A percentile compares a stretch with the other conserved stretches of the same genome.
phyloP scores from a whole-genome alignment of 2,888 invertebrate genomes.

The Torymus aiolomorphi region DNA sequence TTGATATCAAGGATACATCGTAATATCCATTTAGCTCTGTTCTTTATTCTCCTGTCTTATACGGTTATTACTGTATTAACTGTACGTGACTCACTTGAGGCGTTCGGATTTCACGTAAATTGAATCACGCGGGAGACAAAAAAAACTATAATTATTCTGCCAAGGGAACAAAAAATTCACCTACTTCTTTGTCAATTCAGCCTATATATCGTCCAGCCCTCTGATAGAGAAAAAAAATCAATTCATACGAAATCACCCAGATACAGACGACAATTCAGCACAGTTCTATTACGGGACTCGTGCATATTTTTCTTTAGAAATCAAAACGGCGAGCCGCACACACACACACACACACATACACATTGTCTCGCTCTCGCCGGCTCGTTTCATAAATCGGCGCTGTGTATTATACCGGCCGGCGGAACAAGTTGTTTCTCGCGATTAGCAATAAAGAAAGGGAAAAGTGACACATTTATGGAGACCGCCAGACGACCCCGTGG shows the following conservation, averaged over 20 bases:
- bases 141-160: background rate
- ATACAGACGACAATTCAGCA: background rate
- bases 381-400: conserved; percentile 38
- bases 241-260: background rate
- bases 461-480: conserved; percentile 53
- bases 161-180: conserved; percentile 23
- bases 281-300: background rate
- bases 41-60: no score
- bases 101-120: background rate
- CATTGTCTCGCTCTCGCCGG: background rate
- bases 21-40: no score
- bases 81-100: background rate
- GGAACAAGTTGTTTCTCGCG: conserved; percentile 9
- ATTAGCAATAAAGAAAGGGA: conserved; percentile 54
- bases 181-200: conserved; percentile 13
- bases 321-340: background rate
- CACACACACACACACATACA: background rate
- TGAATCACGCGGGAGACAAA: no score
- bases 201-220: background rate
- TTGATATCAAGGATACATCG: no score
- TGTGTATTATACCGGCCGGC: background rate
- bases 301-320: conserved; percentile 20
- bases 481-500: conserved; percentile 19
- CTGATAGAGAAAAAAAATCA: background rate
- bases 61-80: background rate